Base-by-base conservation (phyloP, 1,140 invertebrate species). In the Drosophila willistoni region DNA sequence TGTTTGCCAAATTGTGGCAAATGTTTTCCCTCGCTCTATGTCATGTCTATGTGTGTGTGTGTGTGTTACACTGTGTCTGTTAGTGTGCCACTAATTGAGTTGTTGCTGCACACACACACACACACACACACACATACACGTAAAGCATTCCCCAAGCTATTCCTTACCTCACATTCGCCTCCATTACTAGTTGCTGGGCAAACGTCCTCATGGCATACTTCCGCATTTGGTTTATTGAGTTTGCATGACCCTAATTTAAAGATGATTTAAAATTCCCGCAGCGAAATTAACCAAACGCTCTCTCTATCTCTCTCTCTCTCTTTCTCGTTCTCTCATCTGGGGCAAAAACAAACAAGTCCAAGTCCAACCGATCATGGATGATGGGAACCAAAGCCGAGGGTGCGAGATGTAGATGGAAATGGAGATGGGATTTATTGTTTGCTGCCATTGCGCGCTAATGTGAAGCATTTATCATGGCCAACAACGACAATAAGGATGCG, bases 221-320 rank as follows among this genome's bases (percentile, higher is more conserved):
- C 73, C 69, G 68, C 67, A 68, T 71, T 84, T 85, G 77, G 74
- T 85, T 85, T 85, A 85, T 85, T 85, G 81, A 85, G 81, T 85
- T 85, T 73, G 83, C 79, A 83, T 86, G 83, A 87, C 83, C 83
- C 79, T 89, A 89, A 87, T 87, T 87, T 87, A 87, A 87, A 87
- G 83, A 87, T 87, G 83, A 87, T 87, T 87, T 87, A 77, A 87
- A 87, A 87, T 86, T 83, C 83, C 83, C 83, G 83, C 83, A 80
- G 77, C 83, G 79, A 87, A 87, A 86, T 86, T 86, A 86, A 83
- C 79, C 72, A 86, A 86, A 87, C 67, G 14, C 17, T 19, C 44
- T 4, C 9, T 3, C 17, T 17, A 17, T 17, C 14, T 4, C 17
- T 10, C 44, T 4, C 44, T 7, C 3, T 19, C 44, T 10, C 5